Evolutionary conservation across 2,113 vertebrate species (phyloP), one percentile per base, ranked within the genome.

Genomic region (Petroica traversi): DNA sequence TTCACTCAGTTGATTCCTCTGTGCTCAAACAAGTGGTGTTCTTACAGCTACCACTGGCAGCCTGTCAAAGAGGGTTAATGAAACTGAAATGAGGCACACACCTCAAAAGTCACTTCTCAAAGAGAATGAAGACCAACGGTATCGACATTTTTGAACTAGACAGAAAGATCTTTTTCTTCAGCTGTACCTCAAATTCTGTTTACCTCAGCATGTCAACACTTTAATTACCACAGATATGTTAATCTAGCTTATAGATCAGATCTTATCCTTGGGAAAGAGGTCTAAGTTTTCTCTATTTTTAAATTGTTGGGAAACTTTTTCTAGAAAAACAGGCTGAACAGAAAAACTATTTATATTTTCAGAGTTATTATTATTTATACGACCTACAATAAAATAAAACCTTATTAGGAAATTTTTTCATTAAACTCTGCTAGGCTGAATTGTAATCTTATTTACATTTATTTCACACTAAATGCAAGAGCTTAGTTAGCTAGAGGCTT

Each of bases 381-480:
- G 20, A 66, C 18, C 29, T 62, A 73, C 11, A 76, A 12, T 36
- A 80, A 89, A 89, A 77, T 49, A 66, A 69, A 80, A 34, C 2
- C 4, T 88, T 64, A 38, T 14, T 31, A 75, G 33, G 16, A 92
- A 3, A 0, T 22, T 20, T 40, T 72, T 85, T 34, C 11, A 68
- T 58, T 7, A 72, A 90, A 67, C 1, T 51, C 40, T 19, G 34
- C 12, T 16, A 74, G 41, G 24, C 8, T 11, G 63, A 89, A 81
- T 34, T 59, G 5, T 72, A 85, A 88, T 63, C 55, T 74, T 74
- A 77, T 68, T 95, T 82, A 78, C 57, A 82, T 68, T 66, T 61
- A 85, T 80, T 91, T 93, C 57, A 66, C 52, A 63, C n/a, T 77
- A 58, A 69, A 66, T 36, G 15, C 8, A 86, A 62, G 9, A 41